Evolutionary conservation across 2,797 vertebrate species (phyloP).

Genomic region (Diplodus sargus): DNA sequence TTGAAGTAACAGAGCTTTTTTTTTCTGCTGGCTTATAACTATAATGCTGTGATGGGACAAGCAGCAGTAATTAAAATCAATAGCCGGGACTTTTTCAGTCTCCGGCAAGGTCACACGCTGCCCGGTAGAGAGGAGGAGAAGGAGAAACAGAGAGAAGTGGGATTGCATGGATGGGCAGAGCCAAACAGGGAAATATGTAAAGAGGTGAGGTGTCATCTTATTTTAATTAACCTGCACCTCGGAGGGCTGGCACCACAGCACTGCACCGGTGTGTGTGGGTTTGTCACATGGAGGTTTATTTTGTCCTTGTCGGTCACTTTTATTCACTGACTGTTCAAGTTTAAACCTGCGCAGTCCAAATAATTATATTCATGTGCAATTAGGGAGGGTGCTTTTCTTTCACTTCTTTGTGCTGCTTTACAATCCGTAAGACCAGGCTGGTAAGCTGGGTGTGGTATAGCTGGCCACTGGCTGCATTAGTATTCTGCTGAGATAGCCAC

Average conservation of each 20-base stretch:
- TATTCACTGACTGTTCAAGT: constrained; percentile 27
- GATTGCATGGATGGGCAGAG: constrained; percentile 85
- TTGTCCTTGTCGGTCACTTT: constrained; percentile 66
- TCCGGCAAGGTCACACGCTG: constrained; percentile 91
- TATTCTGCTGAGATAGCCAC: constrained; percentile 88
- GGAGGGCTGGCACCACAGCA: constrained; percentile 65
- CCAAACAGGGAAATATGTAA: constrained; percentile 85
- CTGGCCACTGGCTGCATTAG: constrained; percentile 84
- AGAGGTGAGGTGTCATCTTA: constrained; percentile 87
- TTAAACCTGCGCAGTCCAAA: constrained; percentile 21
- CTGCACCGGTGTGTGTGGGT: constrained; percentile 44
- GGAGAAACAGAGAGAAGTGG: constrained; percentile 74
- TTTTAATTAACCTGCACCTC: constrained; percentile 88
- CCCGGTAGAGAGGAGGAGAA: constrained; percentile 55
- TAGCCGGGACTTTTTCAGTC: constrained; percentile 91
- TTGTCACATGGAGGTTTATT: constrained; percentile 47
- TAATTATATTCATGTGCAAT: constrained; percentile 13
- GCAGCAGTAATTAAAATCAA: constrained; percentile 98
- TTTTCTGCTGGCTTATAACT: constrained; percentile 84
- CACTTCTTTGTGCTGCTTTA: constrained; percentile 34
- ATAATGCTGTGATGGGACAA: constrained; percentile 88
- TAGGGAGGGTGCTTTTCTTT: neutral
- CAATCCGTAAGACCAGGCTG: constrained; percentile 44
- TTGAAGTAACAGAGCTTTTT: constrained; percentile 78
- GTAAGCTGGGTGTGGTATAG: constrained; percentile 72